A percentile compares a stretch with the other conserved stretches of the same genome.
Evolutionary conservation across 2,888 invertebrate species (phyloP).

Genomic region (Morinoia aosen): DNA sequence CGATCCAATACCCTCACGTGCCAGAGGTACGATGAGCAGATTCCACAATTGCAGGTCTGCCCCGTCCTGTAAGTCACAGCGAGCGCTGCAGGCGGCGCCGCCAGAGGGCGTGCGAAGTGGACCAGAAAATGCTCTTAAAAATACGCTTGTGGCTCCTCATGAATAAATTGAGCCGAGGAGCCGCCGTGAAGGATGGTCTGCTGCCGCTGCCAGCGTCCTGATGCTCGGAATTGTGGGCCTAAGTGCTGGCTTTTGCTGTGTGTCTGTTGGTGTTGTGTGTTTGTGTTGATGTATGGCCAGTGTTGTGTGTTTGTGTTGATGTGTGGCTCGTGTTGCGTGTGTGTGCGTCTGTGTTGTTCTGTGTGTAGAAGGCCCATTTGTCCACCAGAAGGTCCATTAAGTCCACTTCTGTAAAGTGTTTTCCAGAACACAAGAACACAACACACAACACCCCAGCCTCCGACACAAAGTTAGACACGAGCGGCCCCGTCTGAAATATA

Average conservation of each 20-base stretch:
- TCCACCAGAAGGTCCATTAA: no score
- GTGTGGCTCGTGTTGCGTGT: neutral
- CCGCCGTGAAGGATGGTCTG: slow-evolving; percentile 7
- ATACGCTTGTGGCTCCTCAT: slow-evolving; percentile 13
- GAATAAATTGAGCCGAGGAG: slow-evolving; percentile 26
- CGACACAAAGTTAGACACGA: no score
- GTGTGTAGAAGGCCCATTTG: neutral
- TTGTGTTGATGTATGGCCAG: neutral
- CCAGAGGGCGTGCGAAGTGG: neutral
- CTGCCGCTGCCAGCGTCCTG: neutral
- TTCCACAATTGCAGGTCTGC: no score
- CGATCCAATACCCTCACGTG: no score
- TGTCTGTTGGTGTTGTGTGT: neutral
- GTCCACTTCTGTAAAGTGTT: no score
- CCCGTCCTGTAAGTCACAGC: no score
- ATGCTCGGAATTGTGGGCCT: neutral
- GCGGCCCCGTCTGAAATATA: no score
- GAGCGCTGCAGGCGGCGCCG: neutral
- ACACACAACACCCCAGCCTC: no score
- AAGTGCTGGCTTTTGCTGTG: neutral
- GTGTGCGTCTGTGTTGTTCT: no score
- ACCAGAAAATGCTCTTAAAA: slow-evolving; percentile 37
- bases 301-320: neutral
- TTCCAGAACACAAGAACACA: no score
- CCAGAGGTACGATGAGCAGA: no score